Conservation (phyloP, 2,797 vertebrate genomes). For the Anomalospiza imberbis region DNA sequence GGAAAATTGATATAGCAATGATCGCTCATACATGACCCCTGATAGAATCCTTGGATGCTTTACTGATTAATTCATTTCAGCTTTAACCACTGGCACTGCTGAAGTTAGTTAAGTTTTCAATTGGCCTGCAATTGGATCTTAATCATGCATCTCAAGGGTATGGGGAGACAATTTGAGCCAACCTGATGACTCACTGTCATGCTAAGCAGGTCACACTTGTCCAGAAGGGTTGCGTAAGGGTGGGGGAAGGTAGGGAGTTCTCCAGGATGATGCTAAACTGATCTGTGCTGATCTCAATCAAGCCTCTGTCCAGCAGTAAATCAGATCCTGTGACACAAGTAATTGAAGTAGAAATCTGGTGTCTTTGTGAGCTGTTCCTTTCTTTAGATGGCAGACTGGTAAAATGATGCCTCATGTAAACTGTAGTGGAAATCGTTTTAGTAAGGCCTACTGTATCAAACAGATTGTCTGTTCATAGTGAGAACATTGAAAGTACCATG, state of each 20-base stretch:
- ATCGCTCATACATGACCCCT: neutral
- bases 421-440: slow-evolving; percentile 59
- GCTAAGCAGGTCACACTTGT: slow-evolving; percentile 63
- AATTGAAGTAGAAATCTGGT: slow-evolving; percentile 55
- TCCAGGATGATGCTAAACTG: slow-evolving; percentile 26
- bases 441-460: slow-evolving; percentile 46
- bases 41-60: slow-evolving; percentile 35
- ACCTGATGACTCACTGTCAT: slow-evolving; percentile 55
- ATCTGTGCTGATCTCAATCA: slow-evolving; percentile 20
- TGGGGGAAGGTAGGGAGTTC: neutral
- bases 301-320: slow-evolving; percentile 25
- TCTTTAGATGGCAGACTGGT: slow-evolving; percentile 42
- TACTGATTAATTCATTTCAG: slow-evolving; percentile 51
- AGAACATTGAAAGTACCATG: slow-evolving; percentile 16
- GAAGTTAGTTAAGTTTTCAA: slow-evolving; percentile 23
- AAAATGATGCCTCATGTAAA: slow-evolving; percentile 35
- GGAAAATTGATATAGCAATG: slow-evolving; percentile 37
- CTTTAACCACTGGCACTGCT: slow-evolving; percentile 18
- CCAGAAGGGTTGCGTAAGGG: neutral
- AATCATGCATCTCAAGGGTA: slow-evolving; percentile 10
- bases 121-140: slow-evolving; percentile 53
- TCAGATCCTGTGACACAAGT: slow-evolving; percentile 13
- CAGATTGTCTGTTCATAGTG: slow-evolving; percentile 59
- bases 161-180: slow-evolving; percentile 25
- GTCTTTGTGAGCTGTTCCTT: slow-evolving; percentile 11